These are phyloP conservation scores for Zaprionus davidi DNA, from an alignment of 1,140 invertebrate species.

Conservation along the genomic window DNA sequence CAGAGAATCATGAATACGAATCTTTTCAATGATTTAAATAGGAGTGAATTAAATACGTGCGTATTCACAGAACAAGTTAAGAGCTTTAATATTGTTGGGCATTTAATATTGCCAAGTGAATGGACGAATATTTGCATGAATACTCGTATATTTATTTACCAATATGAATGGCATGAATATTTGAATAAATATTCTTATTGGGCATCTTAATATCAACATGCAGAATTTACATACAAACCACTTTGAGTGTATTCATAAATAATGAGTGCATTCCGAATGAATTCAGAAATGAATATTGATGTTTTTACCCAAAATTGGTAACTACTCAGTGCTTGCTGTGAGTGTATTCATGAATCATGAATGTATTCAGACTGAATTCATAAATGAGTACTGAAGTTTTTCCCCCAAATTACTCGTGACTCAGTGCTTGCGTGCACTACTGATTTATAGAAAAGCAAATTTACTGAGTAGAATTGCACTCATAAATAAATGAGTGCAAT, in stretches of 20 bases:
- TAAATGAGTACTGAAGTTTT: neutral
- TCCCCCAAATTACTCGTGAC: neutral
- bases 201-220: too few relatives aligned
- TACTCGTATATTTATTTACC: neutral
- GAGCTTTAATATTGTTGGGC: neutral
- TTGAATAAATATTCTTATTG: too few relatives aligned
- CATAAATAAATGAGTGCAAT: slow-evolving; percentile 16
- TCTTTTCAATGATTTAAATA: slow-evolving; percentile 2
- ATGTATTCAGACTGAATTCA: neutral
- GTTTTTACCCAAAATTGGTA: neutral
- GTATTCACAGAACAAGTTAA: neutral
- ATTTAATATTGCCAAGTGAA: neutral
- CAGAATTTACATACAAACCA: neutral
- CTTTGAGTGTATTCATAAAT: neutral
- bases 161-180: neutral
- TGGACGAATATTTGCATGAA: neutral
- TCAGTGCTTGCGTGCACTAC: neutral
- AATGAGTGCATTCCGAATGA: too few relatives aligned
- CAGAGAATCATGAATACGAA: neutral
- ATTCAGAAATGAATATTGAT: too few relatives aligned
- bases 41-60: slow-evolving; percentile 1
- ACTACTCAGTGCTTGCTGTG: too few relatives aligned
- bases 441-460: neutral
- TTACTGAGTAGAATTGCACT: neutral
- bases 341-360: neutral